Evolutionary conservation across 2,888 invertebrate species (phyloP), one percentile per base, ranked within the genome.

Genomic region (Rhaphigaster nebulosa): DNA sequence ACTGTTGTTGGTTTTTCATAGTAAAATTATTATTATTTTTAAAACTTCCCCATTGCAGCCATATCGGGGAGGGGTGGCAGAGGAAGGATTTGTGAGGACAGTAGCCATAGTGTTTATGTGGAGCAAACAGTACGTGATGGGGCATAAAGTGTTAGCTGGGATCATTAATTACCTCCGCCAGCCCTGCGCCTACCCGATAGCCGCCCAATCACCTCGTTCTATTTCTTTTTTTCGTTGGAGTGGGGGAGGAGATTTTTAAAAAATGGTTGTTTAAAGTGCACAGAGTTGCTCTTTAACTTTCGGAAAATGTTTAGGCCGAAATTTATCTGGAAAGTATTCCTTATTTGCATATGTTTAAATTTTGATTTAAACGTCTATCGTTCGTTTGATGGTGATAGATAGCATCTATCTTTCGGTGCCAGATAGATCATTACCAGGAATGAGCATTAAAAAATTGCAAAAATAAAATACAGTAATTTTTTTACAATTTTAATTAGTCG

Each of bases 111-210:
- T 88, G 91, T 91, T 91, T 91, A 65, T 65, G 60, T 60, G 41
- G 90, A 38, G 50, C 91, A 92, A 92, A 92, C 91, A 92, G 91
- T 90, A 91, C 91, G 91, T 92, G 91, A 91, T 92, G 91, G 90
- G 90, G 91, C 91, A 92, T 92, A 92, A 92, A 92, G 15, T 29
- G 76, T 88, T 45, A 84, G 76, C 41, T 29, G 41, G n/a, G 60
- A 56, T 89, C 90, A 91, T 92, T 92, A 92, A 92, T 92, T 92
- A 92, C 90, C 56, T 20, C 29, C 2, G 10, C n/a, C 45, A 5
- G 12, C 13, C 87, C 90, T 90, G 90, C 38, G 12, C 41, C 52
- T 4, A 20, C 2, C 84, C 87, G 90, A 84, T 84, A 90, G 80
- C 45, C 29, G 18, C 56, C 90, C 65, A 54, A 90, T 90, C 90